Conservation (phyloP, 2,113 vertebrate species). For the Scytalopus superciliaris region DNA sequence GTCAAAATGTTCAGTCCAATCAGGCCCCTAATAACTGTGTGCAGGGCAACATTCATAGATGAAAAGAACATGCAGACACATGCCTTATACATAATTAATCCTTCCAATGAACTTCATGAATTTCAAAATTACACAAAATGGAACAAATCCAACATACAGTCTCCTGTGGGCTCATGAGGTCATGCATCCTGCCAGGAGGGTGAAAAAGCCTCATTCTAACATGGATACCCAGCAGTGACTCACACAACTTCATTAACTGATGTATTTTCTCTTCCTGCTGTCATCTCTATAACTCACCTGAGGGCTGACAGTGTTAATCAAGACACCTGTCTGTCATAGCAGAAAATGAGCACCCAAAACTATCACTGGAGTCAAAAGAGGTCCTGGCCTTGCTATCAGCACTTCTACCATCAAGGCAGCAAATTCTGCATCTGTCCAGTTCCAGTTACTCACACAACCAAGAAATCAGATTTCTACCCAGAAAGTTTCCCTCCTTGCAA, state of each 20-base stretch:
- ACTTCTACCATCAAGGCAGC: neutral
- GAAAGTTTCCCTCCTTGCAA: neutral
- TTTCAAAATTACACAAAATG: conserved; percentile 62
- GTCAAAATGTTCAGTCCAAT: conserved; percentile 62
- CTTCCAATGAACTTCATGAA: conserved; percentile 55
- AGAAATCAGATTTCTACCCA: neutral
- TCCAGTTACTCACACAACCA: neutral
- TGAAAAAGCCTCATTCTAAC: neutral
- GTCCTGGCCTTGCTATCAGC: neutral
- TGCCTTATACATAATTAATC: conserved; percentile 65
- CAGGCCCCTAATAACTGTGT: conserved; percentile 46
- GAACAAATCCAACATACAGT: conserved; percentile 50
- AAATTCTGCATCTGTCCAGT: neutral
- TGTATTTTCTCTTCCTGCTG: conserved; percentile 8
- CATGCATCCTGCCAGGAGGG: conserved; percentile 2
- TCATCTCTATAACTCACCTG: neutral
- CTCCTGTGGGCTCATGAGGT: conserved; percentile 44
- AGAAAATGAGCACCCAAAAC: neutral
- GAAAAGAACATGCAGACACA: conserved; percentile 60
- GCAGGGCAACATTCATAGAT: conserved; percentile 44
- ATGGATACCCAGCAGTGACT: conserved; percentile 4
- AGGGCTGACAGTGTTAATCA: neutral
- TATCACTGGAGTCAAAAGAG: neutral
- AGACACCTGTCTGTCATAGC: neutral
- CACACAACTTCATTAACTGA: neutral